Evolutionary conservation across 2,888 invertebrate species (phyloP), one percentile per base, ranked within the genome.

Genomic region (Noctua janthe): DNA sequence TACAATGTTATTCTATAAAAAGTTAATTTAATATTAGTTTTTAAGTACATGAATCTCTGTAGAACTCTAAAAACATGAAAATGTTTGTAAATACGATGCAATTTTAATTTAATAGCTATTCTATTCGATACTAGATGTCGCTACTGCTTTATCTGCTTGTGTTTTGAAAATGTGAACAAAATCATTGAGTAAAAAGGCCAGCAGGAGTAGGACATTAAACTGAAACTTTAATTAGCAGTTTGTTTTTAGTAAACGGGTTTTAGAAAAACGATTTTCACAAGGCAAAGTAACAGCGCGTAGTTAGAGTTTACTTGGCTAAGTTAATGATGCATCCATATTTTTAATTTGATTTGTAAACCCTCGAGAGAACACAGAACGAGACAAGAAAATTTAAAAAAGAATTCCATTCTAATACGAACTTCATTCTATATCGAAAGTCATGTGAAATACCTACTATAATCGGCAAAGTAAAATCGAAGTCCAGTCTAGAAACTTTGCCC

Each of bases 81-180:
- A 59, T 15, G 62, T 43, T 62, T 81, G 69, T 76, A 81, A 83
- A 56, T 74, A 71, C 39, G 13, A 29, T 43, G 17, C 15, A 54
- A 49, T 13, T 64, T 54, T 51, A 8, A 29, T 47, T 47, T 23
- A 78, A 72, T 66, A 76, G 66, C 76, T 75, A 15, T 3, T 66
- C 82, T 82, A 87, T 56, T 79, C 20, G 15, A 66, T 43, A 73
- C 74, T 79, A 87, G 85, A 82, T 86, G 82, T 67, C 80, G 72
- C 87, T 75, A 49, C 49, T 70, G 2, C 5, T 35, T 71, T 54
- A 51, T 64, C 8, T 64, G 64, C n/a, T 66, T 82, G 15, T 5
- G 23, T 5, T 39, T 49, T 17, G 4, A 1, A 49, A 49, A 56
- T 29, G 4, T 49, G 39, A 43, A 51, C 13, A 71, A 70, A 43